A percentile compares a stretch with the other conserved stretches of the same genome.
Conservation (phyloP, 2,113 vertebrate genomes). For the Microcebus griseorufus region DNA sequence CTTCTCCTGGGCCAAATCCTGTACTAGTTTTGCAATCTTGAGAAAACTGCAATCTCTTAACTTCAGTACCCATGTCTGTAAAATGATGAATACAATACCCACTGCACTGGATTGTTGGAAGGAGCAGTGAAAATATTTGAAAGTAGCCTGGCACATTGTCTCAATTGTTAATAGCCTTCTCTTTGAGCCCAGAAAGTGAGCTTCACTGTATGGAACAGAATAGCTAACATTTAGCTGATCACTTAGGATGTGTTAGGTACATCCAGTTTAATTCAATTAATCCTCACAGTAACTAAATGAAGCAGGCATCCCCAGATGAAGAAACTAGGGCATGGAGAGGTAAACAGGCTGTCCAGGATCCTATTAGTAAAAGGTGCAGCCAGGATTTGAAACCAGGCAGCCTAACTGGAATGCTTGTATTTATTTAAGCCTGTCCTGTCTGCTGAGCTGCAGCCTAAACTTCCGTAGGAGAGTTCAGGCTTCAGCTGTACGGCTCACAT, state of each 20-base stretch:
- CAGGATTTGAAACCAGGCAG: not conserved
- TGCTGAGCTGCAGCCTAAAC: not conserved
- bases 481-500: rapidly evolving
- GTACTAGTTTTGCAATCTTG: no score
- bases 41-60: not conserved
- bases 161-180: not conserved
- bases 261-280: not conserved
- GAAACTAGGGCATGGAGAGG: not conserved
- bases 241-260: not conserved
- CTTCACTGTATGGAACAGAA: not conserved
- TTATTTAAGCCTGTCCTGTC: not conserved
- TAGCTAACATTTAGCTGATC: not conserved
- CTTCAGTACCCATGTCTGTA: rapidly evolving
- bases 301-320: not conserved
- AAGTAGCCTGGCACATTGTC: not conserved
- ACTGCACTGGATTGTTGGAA: not conserved
- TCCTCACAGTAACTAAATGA: not conserved
- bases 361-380: not conserved
- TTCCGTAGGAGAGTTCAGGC: no score
- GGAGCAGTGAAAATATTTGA: not conserved
- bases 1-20: not conserved
- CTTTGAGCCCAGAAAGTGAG: not conserved
- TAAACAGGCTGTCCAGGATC: no score
- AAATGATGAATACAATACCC: no score
- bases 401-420: not conserved